phyloP scores from a whole-genome alignment of 1,140 invertebrate genomes.

The Gryllus bimaculatus region DNA sequence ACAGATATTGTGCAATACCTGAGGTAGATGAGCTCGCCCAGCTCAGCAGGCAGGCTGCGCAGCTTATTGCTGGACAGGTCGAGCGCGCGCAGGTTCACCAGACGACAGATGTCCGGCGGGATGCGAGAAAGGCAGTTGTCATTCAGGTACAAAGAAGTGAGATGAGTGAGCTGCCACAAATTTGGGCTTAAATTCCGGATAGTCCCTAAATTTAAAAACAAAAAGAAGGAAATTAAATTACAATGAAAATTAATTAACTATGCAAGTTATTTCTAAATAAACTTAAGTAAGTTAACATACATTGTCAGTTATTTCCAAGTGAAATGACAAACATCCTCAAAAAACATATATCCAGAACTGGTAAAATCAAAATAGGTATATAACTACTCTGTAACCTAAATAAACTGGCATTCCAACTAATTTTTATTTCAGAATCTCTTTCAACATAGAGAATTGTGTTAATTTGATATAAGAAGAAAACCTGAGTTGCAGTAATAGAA shows the following conservation, averaged over 20 bases:
- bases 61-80: slow-evolving; percentile 94
- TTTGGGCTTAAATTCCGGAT: slow-evolving; percentile 84
- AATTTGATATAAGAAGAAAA: no score
- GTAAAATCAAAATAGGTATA: no score
- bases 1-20: slow-evolving; percentile 42
- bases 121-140: slow-evolving; percentile 84
- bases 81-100: slow-evolving; percentile 73
- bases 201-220: slow-evolving; percentile 54
- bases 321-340: no score
- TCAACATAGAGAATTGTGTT: no score
- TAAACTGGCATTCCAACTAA: no score
- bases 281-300: no score
- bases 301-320: no score
- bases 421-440: no score
- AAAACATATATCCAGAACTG: no score
- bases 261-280: background rate
- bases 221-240: background rate
- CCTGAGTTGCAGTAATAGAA: no score
- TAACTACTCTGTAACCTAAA: no score
- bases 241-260: slow-evolving; percentile 11
- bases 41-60: slow-evolving; percentile 82
- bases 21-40: slow-evolving; percentile 88
- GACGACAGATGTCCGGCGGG: slow-evolving; percentile 75
- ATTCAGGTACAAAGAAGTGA: slow-evolving; percentile 89
- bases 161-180: slow-evolving; percentile 80